Evolutionary conservation across 1,140 invertebrate species (phyloP).

Genomic region (Bombus turneri): DNA sequence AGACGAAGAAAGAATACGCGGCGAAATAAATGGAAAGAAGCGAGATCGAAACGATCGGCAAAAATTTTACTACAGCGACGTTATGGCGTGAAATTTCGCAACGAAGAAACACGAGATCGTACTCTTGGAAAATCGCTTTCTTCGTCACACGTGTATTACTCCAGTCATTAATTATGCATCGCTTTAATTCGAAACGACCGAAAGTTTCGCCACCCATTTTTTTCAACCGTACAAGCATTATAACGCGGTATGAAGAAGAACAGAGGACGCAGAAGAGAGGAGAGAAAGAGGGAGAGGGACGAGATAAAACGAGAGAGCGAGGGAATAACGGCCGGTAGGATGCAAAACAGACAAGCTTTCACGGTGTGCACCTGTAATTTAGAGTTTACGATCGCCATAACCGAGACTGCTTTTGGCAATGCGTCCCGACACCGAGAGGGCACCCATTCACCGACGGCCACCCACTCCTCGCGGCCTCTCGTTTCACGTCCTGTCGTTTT

Average conservation of each 20-base stretch:
- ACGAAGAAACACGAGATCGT: background rate
- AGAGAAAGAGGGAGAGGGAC: background rate
- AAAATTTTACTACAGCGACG: background rate
- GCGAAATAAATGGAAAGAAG: background rate
- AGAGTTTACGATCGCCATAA: constrained; percentile 58
- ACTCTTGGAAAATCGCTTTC: background rate
- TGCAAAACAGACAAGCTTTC: constrained; percentile 37
- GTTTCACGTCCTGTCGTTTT: background rate
- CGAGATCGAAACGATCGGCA: background rate
- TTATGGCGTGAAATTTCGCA: background rate
- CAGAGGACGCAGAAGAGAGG: no score
- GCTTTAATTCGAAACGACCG: constrained; percentile 5
- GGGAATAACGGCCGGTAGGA: constrained; percentile 22
- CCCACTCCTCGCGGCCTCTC: no score
- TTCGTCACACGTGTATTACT: background rate
- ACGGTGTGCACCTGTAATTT: constrained; percentile 53
- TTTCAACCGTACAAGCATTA: constrained; percentile 15
- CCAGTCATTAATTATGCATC: constrained; percentile 6
- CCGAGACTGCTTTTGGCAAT: constrained; percentile 48
- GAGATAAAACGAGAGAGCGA: background rate
- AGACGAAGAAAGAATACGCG: background rate
- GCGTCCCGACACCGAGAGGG: constrained; percentile 9
- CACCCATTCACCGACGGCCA: background rate
- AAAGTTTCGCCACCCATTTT: background rate
- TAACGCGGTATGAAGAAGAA: background rate